Evolutionary conservation across 1,140 invertebrate species (phyloP), one percentile per base, ranked within the genome.

Genomic region (Aphis craccivora): DNA sequence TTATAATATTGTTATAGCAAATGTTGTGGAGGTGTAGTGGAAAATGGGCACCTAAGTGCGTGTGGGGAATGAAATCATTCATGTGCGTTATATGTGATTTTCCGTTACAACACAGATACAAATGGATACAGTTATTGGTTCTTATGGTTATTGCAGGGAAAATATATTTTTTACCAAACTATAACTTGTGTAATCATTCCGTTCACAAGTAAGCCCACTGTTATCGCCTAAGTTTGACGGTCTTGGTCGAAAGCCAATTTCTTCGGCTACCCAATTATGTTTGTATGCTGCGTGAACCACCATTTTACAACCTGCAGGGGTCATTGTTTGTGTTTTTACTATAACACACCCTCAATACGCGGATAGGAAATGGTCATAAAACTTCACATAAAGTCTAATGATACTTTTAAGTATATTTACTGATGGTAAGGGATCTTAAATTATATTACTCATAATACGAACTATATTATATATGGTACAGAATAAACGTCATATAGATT

Each of bases 321-420:
- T 43, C 83, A 84, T 84, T 84, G 37, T 84, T 14, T 25, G 83
- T 43, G 83, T 84, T 76, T n/a, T 76, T 30, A 84, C 8, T 40
- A 84, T 84, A 84, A 83, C 20, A 83, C 35, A 35, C 76, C 76
- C 37, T 25, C 37, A 8, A 25, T 84, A 22, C 1, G 76, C 1
- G 76, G 35, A 35, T 83, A 84, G 22, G 2, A 87, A 87, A 87
- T 11, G 14, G 30, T 87, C 45, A 48, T 87, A 87, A 87, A 87
- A 48, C 9, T 87, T 14, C 25, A 48, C 86, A 87, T 87, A 87
- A 87, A 87, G 43, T 87, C 86, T 48, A 87, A 87, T 48, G 43
- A 87, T 87, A 87, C 60, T 76, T 76, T 76, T n/a, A n/a, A 76
- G 60, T 76, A 35, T 20, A 18, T 67, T 67, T 67, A 14, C 30